Percentiles rank a stretch among this genome's conserved stretches.
These are phyloP conservation scores for Caenorhabditis tropicalis DNA, from an alignment of 1,140 invertebrate species.

Conservation along the genomic window DNA sequence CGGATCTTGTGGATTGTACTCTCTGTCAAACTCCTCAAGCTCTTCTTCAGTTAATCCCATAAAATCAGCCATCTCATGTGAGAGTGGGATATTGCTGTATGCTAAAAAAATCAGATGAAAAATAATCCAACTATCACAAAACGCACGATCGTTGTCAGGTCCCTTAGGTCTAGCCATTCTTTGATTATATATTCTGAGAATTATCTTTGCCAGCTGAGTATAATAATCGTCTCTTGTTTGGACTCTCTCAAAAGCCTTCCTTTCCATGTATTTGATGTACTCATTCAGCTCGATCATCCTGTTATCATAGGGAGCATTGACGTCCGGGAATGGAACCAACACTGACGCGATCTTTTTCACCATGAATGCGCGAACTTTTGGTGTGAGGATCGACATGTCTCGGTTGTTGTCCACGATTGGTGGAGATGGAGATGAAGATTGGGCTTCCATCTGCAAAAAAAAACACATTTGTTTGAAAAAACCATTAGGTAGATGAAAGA, in stretches of 20 bases:
- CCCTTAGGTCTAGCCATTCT: neutral
- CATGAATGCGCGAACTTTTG: neutral
- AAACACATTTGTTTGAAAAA: neutral
- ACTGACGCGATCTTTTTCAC: neutral
- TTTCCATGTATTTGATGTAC: neutral
- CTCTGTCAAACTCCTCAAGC: neutral
- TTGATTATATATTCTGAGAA: neutral
- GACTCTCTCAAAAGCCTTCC: neutral
- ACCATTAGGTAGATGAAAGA: neutral
- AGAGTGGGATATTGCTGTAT: neutral
- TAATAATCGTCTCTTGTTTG: constrained; percentile 14
- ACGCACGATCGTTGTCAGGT: neutral
- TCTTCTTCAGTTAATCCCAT: neutral
- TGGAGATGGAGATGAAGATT: neutral
- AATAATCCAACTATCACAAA: no score
- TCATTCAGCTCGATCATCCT: neutral
- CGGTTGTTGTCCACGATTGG: neutral
- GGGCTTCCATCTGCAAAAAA: neutral
- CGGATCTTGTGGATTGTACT: neutral
- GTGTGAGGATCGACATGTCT: neutral
- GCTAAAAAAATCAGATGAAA: neutral
- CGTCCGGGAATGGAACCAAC: neutral
- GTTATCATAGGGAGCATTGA: neutral
- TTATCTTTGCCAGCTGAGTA: neutral
- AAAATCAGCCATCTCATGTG: neutral